A percentile compares a stretch with the other conserved stretches of the same genome.
These are phyloP conservation scores for Artemia franciscana DNA, from an alignment of 1,140 invertebrate genomes.

Conservation along the genomic window DNA sequence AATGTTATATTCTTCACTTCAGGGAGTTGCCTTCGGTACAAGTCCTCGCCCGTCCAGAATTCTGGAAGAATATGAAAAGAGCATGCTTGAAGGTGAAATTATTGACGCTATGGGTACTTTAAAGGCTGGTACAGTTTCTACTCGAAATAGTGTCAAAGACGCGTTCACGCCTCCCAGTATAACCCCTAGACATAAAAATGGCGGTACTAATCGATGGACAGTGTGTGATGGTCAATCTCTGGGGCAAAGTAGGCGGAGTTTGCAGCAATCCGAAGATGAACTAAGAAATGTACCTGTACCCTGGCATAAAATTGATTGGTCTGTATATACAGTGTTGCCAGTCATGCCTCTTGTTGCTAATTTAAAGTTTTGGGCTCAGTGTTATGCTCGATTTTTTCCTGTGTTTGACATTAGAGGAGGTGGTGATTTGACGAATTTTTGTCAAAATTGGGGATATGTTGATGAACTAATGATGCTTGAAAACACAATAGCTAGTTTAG, in stretches of 20 bases:
- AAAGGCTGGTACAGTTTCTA: not conserved
- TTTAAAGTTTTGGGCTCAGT: constrained; percentile 61
- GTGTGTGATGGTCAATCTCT: not conserved
- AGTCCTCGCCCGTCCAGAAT: not conserved
- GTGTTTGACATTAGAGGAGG: constrained; percentile 53
- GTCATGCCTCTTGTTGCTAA: constrained; percentile 27
- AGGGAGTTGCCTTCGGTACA: constrained; percentile 1
- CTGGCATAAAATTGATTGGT: constrained; percentile 9
- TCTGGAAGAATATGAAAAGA: not conserved
- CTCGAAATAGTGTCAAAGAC: not conserved
- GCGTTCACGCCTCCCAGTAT: not conserved
- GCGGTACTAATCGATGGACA: not conserved
- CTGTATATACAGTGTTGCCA: constrained; percentile 10
- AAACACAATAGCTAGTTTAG: not conserved
- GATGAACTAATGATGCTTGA: not conserved
- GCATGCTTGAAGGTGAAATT: not conserved
- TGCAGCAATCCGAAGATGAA: not conserved
- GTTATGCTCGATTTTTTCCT: constrained; percentile 66
- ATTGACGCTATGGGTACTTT: not conserved
- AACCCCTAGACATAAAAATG: not conserved
- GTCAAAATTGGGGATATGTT: not conserved
- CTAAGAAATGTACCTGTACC: not conserved
- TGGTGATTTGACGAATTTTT: constrained; percentile 20
- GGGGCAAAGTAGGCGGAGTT: not conserved
- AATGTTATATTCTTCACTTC: too few species aligned